Conservation (phyloP, 1,140 invertebrate genomes). For the silkworm (Bombyx mori) region ASM3026992v2 NC_085111.1:6411501-6412000, state of each 20-base stretch:
- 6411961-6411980: constrained; percentile 24
- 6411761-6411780: constrained; percentile 21
- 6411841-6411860: constrained; percentile 45
- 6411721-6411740: constrained; percentile 48
- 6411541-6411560: constrained; percentile 61
- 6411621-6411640: constrained; percentile 51
- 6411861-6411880: constrained; percentile 46
- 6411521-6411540: constrained; percentile 66
- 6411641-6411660: constrained; percentile 49
- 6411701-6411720: constrained; percentile 56
- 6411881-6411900: constrained; percentile 55
- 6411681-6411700: constrained; percentile 29
- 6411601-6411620: constrained; percentile 21
- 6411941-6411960: constrained; percentile 48
- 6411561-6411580: constrained; percentile 46
- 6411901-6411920: constrained; percentile 60
- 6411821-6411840: constrained; percentile 32
- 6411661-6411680: constrained; percentile 34
- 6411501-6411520: constrained; percentile 62
- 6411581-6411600: constrained; percentile 28
- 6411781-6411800: constrained; percentile 38
- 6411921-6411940: constrained; percentile 58
- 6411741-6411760: constrained; percentile 35
- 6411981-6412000: constrained; percentile 28
- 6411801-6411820: constrained; percentile 17